Evolutionary conservation across 2,797 vertebrate genomes (phyloP), one percentile per base, ranked within the genome.

Genomic region (Odontamblyopus rebecca): DNA sequence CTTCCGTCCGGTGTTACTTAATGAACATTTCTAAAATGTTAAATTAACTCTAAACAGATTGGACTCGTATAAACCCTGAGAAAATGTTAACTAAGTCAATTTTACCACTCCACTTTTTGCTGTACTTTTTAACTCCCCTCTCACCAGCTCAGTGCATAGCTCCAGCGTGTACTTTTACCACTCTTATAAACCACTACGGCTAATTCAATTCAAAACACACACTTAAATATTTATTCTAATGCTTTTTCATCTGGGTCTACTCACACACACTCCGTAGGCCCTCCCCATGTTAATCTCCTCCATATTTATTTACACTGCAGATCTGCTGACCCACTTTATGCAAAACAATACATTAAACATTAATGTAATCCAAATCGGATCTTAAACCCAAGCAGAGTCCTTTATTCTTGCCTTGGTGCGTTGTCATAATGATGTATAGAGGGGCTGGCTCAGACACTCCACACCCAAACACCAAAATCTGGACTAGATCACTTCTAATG

Each of bases 271-370:
- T 29, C 63, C 26, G 30, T 35, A 26, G 56, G 57, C 41, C 53
- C 18, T 5, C 8, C 9, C 26, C 15, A 18, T 13, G 41, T 78
- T 19, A 67, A 62, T 38, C 27, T 64, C 32, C 13, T 6, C n/a
- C 30, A 38, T 69, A 76, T 85, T 69, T 53, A 74, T 77, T 56
- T 60, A 66, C 62, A 69, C 61, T 61, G 66, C 65, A 59, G 27
- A 48, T 62, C 63, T 73, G 53, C 44, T 83, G 84, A 86, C 81
- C 82, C 74, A 86, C 1, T 85, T 82, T 66, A 59, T 18, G 29
- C 38, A 16, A 71, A 78, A 78, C 18, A 64, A 77, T 71, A 56
- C 16, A 77, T 83, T 71, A 77, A 81, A 75, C 30, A 82, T 87
- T 76, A 18, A 75, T 75, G 59, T 69, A 11, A 72, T 83, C 70